Evolutionary conservation across 2,113 vertebrate species (phyloP), one percentile per base, ranked within the genome.

Genomic region (Serilophus lunatus): DNA sequence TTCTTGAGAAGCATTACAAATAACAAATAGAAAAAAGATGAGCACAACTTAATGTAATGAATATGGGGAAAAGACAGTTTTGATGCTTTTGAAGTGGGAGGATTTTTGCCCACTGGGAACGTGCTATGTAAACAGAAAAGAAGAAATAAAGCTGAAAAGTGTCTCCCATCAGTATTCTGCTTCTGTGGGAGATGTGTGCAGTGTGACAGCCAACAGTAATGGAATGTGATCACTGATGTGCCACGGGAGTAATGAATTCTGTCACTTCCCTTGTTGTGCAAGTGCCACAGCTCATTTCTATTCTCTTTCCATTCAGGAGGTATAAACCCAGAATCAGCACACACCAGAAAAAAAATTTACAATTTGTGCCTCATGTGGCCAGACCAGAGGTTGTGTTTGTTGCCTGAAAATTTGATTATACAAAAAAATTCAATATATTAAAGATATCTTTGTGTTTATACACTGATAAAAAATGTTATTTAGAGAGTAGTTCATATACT

Each of bases 221-320:
- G 63, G 38, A 95, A 69, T 6, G 9, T 63, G 79, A 56, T 90
- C 79, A 71, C 56, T 96, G 85, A 88, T 0, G 0, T 93, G 88
- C 57, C 72, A 81, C 3, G 45, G 71, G 60, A 95, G 86, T 95
- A 95, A 95, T 63, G 63, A 93, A 92, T 95, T 83, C 85, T 96
- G 88, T 90, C 92, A 88, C 63, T 90, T 78, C 49, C 36, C 38
- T 81, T 33, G 1, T 49, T 42, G 47, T 70, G 40, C 36, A 57
- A 92, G 74, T 72, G 51, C 57, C 57, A 91, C 61, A 82, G 60
- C 44, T 92, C 82, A 77, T 87, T 95, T 69, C 40, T 54, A 40
- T 86, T 90, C 81, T 56, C 40, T 47, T 56, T 68, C n/a, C 36
- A 35, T 90, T 94, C 40, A 25, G 6, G 10, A 57, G 56, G 60